Conservation (phyloP, 2,888 invertebrate species). For the Seira musarum region DNA sequence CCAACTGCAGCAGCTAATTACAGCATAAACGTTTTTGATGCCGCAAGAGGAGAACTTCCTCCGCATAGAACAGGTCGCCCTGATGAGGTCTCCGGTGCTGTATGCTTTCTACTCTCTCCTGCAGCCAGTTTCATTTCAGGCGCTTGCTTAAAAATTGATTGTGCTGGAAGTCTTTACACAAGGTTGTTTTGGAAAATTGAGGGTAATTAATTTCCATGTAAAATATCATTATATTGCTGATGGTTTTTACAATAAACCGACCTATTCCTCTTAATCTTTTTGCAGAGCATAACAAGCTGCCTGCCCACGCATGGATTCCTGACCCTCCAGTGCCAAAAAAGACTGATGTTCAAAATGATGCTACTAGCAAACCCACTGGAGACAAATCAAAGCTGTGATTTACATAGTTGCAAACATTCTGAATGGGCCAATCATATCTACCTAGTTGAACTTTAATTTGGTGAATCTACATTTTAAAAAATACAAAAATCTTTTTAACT, state of each 20-base stretch:
- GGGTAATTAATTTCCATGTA: conserved; percentile 49
- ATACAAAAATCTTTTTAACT: too few species aligned
- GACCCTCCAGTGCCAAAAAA: conserved; percentile 43
- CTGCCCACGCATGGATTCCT: conserved; percentile 67
- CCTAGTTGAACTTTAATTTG: too few species aligned
- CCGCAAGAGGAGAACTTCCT: conserved; percentile 71
- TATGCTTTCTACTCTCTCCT: conserved; percentile 74
- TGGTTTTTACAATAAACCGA: too few species aligned
- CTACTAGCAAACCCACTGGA: background rate
- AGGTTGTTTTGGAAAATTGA: conserved; percentile 60
- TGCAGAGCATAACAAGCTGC: conserved; percentile 67
- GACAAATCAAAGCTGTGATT: conserved; percentile 47
- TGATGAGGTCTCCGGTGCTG: conserved; percentile 74
- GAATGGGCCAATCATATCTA: too few species aligned
- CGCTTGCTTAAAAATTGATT: conserved; percentile 73
- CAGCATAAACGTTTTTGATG: conserved; percentile 71
- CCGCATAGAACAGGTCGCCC: conserved; percentile 73
- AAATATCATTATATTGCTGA: too few species aligned
- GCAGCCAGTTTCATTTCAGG: conserved; percentile 74
- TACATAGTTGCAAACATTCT: too few species aligned
- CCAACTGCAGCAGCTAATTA: conserved; percentile 75
- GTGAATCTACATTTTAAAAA: too few species aligned
- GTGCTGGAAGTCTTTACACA: conserved; percentile 72
- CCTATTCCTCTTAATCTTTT: too few species aligned
- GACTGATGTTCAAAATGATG: background rate